Conservation (phyloP, 2,113 vertebrate genomes). For the Chionomys nivalis region DNA sequence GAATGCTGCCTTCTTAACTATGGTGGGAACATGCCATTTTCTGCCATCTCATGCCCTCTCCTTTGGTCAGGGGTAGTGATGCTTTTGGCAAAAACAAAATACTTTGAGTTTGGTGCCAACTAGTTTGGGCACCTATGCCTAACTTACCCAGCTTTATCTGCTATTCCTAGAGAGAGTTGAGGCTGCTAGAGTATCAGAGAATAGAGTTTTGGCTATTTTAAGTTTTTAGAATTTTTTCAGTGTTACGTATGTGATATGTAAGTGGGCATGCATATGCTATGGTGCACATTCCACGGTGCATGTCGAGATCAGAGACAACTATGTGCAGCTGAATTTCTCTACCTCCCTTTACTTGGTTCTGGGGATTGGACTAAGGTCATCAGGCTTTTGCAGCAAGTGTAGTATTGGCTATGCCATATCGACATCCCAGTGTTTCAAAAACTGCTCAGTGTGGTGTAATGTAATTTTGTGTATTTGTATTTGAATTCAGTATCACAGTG, state of each 20-base stretch:
- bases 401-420: not conserved
- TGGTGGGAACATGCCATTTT: slow-evolving; percentile 11
- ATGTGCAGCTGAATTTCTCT: not conserved
- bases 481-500: not conserved
- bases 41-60: not conserved
- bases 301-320: not conserved
- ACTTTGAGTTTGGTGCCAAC: slow-evolving; percentile 14
- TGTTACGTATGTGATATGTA: not conserved
- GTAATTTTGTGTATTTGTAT: not conserved
- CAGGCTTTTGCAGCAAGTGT: not conserved
- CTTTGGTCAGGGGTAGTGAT: not conserved
- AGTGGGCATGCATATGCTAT: not conserved
- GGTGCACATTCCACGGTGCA: not conserved
- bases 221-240: not conserved
- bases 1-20: not conserved
- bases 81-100: slow-evolving; percentile 41
- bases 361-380: not conserved
- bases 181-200: not conserved
- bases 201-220: not conserved
- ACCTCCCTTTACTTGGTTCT: not conserved
- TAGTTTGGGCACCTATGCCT: slow-evolving; percentile 54
- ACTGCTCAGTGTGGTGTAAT: not conserved
- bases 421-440: not conserved
- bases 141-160: slow-evolving; percentile 4
- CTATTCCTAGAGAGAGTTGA: slow-evolving; percentile 54